Evolutionary conservation across 2,113 vertebrate species (phyloP).

Genomic region (Phoxinus phoxinus): DNA sequence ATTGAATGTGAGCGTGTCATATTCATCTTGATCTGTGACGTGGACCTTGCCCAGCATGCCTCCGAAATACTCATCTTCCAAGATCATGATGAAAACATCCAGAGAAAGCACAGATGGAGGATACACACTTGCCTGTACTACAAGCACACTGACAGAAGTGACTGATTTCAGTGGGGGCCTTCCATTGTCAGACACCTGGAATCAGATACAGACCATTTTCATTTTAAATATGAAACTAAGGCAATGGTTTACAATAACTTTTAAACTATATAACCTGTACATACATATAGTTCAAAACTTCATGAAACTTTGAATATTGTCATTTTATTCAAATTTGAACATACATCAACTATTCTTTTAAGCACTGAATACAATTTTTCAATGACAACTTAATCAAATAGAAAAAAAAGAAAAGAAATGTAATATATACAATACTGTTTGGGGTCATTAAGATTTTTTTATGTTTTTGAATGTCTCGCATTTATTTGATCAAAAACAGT

Average conservation of each 20-base stretch:
- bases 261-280: neutral
- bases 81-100: constrained; percentile 83
- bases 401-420: no score
- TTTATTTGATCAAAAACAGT: no score
- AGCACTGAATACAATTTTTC: neutral
- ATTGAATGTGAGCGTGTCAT: constrained; percentile 82
- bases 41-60: constrained; percentile 86
- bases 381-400: neutral
- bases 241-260: neutral
- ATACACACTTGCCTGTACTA: constrained; percentile 83
- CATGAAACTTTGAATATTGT: no score
- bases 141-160: constrained; percentile 75
- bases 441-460: no score
- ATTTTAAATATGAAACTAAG: neutral
- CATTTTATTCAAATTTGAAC: neutral
- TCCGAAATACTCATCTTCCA: constrained; percentile 81
- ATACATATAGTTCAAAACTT: no score
- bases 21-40: constrained; percentile 85
- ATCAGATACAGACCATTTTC: constrained; percentile 27
- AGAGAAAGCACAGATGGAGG: constrained; percentile 82
- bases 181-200: constrained; percentile 83
- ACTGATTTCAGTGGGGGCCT: constrained; percentile 79
- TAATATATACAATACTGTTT: neutral
- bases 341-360: neutral
- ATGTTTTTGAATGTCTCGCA: no score